Percentiles rank a stretch among this genome's conserved stretches.
Evolutionary conservation across 2,888 invertebrate genomes (phyloP).

Genomic region (Synanthedon tipuliformis): DNA sequence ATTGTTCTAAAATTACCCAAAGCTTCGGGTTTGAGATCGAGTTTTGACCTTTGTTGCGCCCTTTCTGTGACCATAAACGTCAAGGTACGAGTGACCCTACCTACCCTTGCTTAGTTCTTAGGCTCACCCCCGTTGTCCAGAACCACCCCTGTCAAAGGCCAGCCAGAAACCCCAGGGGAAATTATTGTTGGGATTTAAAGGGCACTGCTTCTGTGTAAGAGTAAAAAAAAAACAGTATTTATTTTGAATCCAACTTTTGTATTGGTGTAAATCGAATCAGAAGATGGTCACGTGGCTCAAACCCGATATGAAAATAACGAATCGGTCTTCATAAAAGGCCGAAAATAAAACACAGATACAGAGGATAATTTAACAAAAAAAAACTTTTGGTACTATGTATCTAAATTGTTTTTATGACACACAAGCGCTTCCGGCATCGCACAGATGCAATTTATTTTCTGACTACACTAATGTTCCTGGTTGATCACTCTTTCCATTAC

Average conservation of each 20-base stretch:
- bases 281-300: conserved; percentile 44
- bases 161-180: conserved; percentile 59
- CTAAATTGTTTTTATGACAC: too few species aligned
- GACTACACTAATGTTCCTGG: too few species aligned
- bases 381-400: too few species aligned
- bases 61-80: conserved; percentile 66
- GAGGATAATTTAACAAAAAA: too few species aligned
- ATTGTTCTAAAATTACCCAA: conserved; percentile 44
- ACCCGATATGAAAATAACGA: too few species aligned
- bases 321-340: too few species aligned
- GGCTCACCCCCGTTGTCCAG: conserved; percentile 56
- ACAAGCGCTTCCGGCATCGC: too few species aligned
- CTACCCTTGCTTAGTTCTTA: conserved; percentile 52
- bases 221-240: conserved; percentile 57
- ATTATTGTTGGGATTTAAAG: conserved; percentile 72
- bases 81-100: conserved; percentile 60
- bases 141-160: conserved; percentile 64
- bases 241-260: conserved; percentile 49
- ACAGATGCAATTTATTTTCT: too few species aligned
- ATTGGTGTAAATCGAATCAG: conserved; percentile 39
- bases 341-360: too few species aligned
- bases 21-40: conserved; percentile 25
- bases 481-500: too few species aligned
- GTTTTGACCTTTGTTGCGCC: conserved; percentile 50
- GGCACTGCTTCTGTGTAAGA: conserved; percentile 60